Evolutionary conservation across 2,113 vertebrate genomes (phyloP).

Genomic region (Beaufortia kweichowensis): DNA sequence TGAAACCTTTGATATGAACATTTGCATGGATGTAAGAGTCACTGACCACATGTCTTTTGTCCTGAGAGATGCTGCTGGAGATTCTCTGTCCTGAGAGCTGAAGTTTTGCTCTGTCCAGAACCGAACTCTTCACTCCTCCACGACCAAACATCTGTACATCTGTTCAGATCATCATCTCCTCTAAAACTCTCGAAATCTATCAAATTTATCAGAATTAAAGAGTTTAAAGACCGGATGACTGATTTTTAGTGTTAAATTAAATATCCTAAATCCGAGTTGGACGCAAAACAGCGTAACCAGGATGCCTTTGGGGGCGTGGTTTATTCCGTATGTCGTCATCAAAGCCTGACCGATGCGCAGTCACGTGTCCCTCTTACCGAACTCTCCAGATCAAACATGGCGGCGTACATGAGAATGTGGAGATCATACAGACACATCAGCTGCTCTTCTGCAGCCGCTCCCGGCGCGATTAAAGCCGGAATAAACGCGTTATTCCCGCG

Average conservation of each 20-base stretch:
- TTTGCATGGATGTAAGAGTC: not conserved
- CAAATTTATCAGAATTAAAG: too few relatives aligned
- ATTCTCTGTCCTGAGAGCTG: slow-evolving; percentile 65
- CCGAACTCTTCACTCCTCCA: slow-evolving; percentile 60
- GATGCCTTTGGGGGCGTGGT: too few relatives aligned
- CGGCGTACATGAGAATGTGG: slow-evolving; percentile 64
- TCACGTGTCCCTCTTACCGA: slow-evolving; percentile 51
- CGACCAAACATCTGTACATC: slow-evolving; percentile 67
- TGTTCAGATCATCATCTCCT: not conserved
- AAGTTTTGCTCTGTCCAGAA: slow-evolving; percentile 71
- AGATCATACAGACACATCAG: slow-evolving; percentile 44
- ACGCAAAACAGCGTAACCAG: too few relatives aligned
- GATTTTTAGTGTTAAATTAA: too few relatives aligned
- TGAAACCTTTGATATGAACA: too few relatives aligned
- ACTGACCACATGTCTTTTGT: slow-evolving; percentile 6
- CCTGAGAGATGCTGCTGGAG: not conserved
- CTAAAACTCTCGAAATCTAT: not conserved
- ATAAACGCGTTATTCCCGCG: not conserved
- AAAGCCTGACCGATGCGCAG: slow-evolving; percentile 55
- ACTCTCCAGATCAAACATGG: slow-evolving; percentile 72
- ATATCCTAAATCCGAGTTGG: too few relatives aligned
- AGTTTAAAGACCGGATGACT: too few relatives aligned
- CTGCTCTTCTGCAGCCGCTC: slow-evolving; percentile 1
- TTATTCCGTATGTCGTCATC: slow-evolving; percentile 56
- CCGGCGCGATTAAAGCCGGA: not conserved